Percentiles rank a stretch among this genome's conserved stretches.
Evolutionary conservation across 2,113 vertebrate genomes (phyloP).

Genomic region (Ancistrus triradiatus): DNA sequence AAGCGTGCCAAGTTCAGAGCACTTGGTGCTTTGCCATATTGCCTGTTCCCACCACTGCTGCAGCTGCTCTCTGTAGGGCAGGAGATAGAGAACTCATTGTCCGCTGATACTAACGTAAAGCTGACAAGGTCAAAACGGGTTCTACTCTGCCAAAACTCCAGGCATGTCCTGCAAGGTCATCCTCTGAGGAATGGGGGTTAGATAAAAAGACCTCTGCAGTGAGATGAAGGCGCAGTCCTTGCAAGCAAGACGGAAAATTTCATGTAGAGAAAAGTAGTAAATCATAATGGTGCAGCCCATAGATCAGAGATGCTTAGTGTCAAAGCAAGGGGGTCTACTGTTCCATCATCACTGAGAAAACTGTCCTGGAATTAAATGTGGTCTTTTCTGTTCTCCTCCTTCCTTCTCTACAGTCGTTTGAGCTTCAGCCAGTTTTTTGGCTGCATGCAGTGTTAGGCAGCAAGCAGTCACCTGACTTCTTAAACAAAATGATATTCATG

Average conservation of each 20-base stretch:
- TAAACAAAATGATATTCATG: not conserved
- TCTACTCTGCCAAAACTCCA: constrained; percentile 21
- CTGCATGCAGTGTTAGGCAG: not conserved
- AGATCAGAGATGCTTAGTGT: constrained; percentile 33
- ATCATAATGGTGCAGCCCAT: not conserved
- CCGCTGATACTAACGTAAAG: constrained; percentile 17
- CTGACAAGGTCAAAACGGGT: constrained; percentile 31
- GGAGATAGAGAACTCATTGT: constrained; percentile 23
- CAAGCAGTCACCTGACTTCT: not conserved
- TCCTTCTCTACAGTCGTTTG: not conserved
- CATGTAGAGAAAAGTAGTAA: not conserved
- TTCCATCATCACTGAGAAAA: constrained; percentile 31
- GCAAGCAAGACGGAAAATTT: constrained; percentile 19
- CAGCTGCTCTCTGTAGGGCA: constrained; percentile 7
- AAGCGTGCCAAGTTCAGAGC: constrained; percentile 22
- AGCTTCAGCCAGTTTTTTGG: not conserved
- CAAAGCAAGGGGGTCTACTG: constrained; percentile 18
- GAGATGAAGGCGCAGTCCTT: constrained; percentile 18
- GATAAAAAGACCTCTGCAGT: constrained; percentile 13
- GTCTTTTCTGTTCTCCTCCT: not conserved
- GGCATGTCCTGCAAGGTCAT: constrained; percentile 30
- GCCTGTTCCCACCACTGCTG: constrained; percentile 5
- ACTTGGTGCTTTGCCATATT: constrained; percentile 25
- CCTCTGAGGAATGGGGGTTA: not conserved
- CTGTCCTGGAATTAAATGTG: not conserved